These are phyloP conservation scores for Margarornis squamiger DNA, from an alignment of 2,797 vertebrate genomes.

Conservation along the genomic window DNA sequence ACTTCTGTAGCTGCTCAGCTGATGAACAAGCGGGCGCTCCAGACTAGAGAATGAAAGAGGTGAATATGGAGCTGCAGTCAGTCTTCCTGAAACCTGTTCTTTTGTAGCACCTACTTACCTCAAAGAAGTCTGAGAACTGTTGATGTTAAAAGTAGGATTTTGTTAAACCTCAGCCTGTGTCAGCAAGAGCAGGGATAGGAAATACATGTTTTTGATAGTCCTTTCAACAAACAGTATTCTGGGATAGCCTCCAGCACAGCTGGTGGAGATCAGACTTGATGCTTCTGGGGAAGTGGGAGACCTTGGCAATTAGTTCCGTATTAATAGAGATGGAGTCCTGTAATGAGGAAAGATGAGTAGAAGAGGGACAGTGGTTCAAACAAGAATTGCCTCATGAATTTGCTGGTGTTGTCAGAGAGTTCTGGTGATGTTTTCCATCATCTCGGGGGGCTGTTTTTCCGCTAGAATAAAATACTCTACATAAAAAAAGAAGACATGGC, in stretches of 20 bases:
- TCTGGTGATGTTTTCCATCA: neutral
- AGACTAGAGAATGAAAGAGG: neutral
- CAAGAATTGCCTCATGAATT: neutral
- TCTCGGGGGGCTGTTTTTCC: neutral
- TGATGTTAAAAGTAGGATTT: neutral
- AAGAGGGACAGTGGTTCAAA: neutral
- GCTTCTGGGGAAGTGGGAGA: neutral
- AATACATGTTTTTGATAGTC: neutral
- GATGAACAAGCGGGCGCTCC: neutral
- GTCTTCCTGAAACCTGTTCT: neutral
- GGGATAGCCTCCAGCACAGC: neutral
- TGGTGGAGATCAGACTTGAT: neutral
- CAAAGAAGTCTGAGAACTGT: neutral
- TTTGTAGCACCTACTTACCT: neutral
- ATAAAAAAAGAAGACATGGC: neutral
- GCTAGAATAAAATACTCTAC: neutral
- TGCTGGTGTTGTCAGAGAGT: neutral
- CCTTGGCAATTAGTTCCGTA: neutral
- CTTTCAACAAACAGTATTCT: neutral
- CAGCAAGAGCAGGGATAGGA: neutral
- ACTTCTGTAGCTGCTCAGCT: neutral
- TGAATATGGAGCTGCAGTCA: neutral
- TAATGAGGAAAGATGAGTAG: neutral
- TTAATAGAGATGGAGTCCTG: neutral
- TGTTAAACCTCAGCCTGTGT: neutral